Base-by-base conservation (phyloP, 2,113 vertebrate species). In the Barbus barbus region DNA sequence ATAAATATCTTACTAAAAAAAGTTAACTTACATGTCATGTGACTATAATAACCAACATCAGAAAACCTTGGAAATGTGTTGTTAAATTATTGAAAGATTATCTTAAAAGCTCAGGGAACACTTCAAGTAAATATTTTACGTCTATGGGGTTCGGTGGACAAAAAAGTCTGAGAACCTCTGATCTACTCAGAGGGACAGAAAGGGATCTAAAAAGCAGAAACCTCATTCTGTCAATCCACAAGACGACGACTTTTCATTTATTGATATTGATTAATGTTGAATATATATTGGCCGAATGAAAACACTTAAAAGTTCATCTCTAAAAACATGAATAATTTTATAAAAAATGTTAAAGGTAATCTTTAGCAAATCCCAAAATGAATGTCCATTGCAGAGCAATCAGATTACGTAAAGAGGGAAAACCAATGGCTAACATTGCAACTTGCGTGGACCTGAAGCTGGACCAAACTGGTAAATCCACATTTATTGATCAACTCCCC, bases 401-500 rank as follows among this genome's bases (percentile, higher is more conserved):
- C 22, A 73, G 36, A 73, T n/a, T 16, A 24, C 1, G 5, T 44
- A 6, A 9, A 71, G 33, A 71, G 61, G 28, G 28, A 65, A 31
- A 69, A 18, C 8, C 33, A 69, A 36, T 69, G 63, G 31, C 18
- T 36, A 69, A 36, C 31, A 3, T 67, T 33, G 63, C 16, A 4
- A 67, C 22, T 60, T 67, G 69, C 84, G 36, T 72, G 75, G 53
- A 78, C 48, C 51, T 74, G 28, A 46, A 77, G 36, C 51, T 72
- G 26, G 24, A 36, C 78, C 46, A 76, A 76, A 84, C 82, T 71
- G 60, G 78, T 81, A 72, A 72, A 48, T 60, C 82, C 36, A 51
- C 83, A 84, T 84, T 84, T 48, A 81, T 14, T 75, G 72, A 46
- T 60, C 12, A 71, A 76, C n/a, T n/a, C n/a, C n/a, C n/a, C n/a